Evolutionary conservation across 2,888 invertebrate genomes (phyloP), one percentile per base, ranked within the genome.

Genomic region (Scaptomyza parva): DNA sequence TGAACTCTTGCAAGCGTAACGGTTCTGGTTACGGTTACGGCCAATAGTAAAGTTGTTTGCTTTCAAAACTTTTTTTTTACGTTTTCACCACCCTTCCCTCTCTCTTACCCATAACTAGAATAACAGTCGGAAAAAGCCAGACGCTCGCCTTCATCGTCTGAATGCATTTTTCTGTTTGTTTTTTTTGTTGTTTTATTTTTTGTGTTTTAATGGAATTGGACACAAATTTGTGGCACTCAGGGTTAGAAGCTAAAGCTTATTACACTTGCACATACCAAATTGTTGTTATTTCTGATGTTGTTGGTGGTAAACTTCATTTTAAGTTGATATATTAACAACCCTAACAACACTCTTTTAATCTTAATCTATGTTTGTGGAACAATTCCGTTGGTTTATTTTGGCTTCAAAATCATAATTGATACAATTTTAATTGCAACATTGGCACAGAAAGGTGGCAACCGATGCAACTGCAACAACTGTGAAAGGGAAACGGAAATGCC

Each of bases 371-470:
- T n/a, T n/a, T n/a, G n/a, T n/a, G n/a, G n/a, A n/a, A n/a, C n/a
- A n/a, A n/a, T n/a, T n/a, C n/a, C n/a, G n/a, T n/a, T n/a, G n/a
- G n/a, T n/a, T n/a, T n/a, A n/a, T n/a, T 26, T 24, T 51, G 63
- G 61, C 58, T 65, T 44, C 76, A 70, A 74, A 81, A 70, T 86
- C 80, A 86, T 86, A 86, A 81, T 83, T 81, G 80, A 81, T 81
- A 83, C 77, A 73, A 79, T 86, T 81, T 86, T 81, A 81, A 81
- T 86, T 81, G 80, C 63, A 61, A 76, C 61, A 53, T 59, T 70
- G 60, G 60, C 75, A 55, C 58, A 67, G 58, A 69, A 58, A 43
- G 39, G 47, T 45, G 39, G 47, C 47, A 50, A 39, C 30, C 58
- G 63, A 66, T 69, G 57, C 48, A 22, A 35, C 39, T 39, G 39